Evolutionary conservation across 2,888 invertebrate species (phyloP).

Genomic region (Caenorhabditis becei): DNA sequence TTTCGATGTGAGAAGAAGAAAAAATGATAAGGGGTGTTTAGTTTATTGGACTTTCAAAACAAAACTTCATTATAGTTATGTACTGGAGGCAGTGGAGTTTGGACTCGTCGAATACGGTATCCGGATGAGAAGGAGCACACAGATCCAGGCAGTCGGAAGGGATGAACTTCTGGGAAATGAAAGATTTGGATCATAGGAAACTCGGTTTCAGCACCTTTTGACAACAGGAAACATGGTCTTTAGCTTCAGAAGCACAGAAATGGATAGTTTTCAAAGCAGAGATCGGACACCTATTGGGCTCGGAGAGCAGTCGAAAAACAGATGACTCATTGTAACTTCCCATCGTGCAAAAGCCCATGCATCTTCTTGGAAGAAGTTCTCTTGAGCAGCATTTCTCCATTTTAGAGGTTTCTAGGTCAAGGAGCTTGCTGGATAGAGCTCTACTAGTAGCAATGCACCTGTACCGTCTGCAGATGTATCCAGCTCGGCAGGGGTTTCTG

Average conservation of each 20-base stretch:
- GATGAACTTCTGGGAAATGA: conserved; percentile 31
- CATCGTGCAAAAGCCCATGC: conserved; percentile 33
- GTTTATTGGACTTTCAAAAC: conserved; percentile 16
- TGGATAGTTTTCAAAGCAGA: conserved; percentile 17
- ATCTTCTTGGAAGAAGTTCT: conserved; percentile 8
- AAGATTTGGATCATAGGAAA: neutral
- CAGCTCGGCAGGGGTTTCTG: conserved; percentile 40
- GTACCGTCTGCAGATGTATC: conserved; percentile 39
- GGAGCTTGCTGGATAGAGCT: conserved; percentile 24
- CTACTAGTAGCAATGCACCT: conserved; percentile 30
- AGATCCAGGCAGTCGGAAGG: conserved; percentile 31
- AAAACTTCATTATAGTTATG: conserved; percentile 31
- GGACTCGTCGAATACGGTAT: conserved; percentile 10
- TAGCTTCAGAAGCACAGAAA: conserved; percentile 26
- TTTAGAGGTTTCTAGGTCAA: neutral
- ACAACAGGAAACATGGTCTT: conserved; percentile 28
- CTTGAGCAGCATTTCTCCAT: conserved; percentile 33
- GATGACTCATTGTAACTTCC: conserved; percentile 32
- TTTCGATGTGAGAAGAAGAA: conserved; percentile 6
- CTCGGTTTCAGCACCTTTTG: neutral
- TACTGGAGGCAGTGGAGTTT: conserved; percentile 49
- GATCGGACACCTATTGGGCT: conserved; percentile 29
- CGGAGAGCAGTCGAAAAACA: conserved; percentile 27
- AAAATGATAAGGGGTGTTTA: conserved; percentile 12
- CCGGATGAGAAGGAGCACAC: conserved; percentile 8